Conservation (phyloP, 2,888 invertebrate genomes). For the Scaptomyza parva region DNA sequence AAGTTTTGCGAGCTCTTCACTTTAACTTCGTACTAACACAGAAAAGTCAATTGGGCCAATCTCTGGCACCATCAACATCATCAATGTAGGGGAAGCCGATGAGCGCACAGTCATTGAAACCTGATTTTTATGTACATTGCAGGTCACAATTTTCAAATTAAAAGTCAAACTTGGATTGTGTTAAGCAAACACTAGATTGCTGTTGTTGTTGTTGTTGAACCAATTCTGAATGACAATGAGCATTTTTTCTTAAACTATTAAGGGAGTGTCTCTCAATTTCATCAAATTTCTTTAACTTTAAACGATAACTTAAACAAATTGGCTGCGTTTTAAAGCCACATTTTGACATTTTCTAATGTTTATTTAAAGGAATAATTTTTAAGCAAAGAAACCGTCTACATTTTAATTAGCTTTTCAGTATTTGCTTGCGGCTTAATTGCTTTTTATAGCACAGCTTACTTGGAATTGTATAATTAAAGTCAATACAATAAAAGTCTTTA, state of each 20-base stretch:
- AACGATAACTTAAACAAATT: no score
- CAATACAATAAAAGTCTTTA: neutral
- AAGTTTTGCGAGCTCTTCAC: constrained; percentile 29
- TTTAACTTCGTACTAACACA: constrained; percentile 26
- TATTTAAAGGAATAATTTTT: neutral
- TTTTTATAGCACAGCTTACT: neutral
- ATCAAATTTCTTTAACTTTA: no score
- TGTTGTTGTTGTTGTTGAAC: no score
- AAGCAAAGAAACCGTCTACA: neutral
- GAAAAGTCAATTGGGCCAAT: constrained; percentile 60
- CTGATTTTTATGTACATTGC: constrained; percentile 40
- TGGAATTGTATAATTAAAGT: neutral
- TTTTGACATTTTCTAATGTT: neutral
- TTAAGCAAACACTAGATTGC: constrained; percentile 1
- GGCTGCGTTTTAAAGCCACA: no score
- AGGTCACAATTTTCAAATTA: constrained; percentile 37
- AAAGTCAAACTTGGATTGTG: constrained; percentile 14
- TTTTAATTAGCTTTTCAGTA: neutral
- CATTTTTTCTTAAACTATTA: constrained; percentile 5
- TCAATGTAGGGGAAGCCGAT: constrained; percentile 2
- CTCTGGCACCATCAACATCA: constrained; percentile 47
- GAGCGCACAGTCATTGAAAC: constrained; percentile 35
- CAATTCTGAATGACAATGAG: constrained; percentile 2
- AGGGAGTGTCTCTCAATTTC: no score
- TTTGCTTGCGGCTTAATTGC: neutral